phyloP scores from a whole-genome alignment of 2,113 vertebrate genomes.

The Podarcis muralis region DNA sequence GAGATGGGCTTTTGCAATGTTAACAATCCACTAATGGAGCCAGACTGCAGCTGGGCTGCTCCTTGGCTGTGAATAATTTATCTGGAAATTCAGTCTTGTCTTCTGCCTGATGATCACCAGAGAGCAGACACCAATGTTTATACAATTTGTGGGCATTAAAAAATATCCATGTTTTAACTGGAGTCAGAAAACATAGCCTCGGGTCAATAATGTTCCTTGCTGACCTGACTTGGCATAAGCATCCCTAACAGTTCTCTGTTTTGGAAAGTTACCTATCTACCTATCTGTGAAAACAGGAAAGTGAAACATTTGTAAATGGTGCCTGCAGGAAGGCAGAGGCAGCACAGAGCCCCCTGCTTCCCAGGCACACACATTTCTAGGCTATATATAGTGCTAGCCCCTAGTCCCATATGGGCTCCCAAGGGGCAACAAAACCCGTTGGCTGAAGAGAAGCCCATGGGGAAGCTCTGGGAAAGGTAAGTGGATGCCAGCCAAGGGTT shows the following conservation, averaged over 20 bases:
- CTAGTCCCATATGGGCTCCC: neutral
- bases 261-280: neutral
- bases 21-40: slow-evolving; percentile 17
- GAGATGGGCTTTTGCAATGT: neutral
- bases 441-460: neutral
- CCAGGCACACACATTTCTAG: neutral
- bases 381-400: neutral
- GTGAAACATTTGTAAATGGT: neutral
- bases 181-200: neutral
- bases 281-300: neutral
- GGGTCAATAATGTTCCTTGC: neutral
- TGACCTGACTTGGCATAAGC: neutral
- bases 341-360: neutral
- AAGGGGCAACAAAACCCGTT: neutral
- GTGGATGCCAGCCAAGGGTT: neutral
- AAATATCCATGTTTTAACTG: neutral
- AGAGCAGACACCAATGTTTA: neutral
- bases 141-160: neutral
- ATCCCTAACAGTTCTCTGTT: neutral
- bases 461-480: neutral
- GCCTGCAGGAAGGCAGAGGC: neutral
- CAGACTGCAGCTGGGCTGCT: slow-evolving; percentile 9
- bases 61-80: slow-evolving; percentile 23
- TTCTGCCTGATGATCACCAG: neutral
- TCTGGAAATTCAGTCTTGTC: slow-evolving; percentile 4